phyloP scores from a whole-genome alignment of 2,113 vertebrate species.

The Antechinus flavipes region DNA sequence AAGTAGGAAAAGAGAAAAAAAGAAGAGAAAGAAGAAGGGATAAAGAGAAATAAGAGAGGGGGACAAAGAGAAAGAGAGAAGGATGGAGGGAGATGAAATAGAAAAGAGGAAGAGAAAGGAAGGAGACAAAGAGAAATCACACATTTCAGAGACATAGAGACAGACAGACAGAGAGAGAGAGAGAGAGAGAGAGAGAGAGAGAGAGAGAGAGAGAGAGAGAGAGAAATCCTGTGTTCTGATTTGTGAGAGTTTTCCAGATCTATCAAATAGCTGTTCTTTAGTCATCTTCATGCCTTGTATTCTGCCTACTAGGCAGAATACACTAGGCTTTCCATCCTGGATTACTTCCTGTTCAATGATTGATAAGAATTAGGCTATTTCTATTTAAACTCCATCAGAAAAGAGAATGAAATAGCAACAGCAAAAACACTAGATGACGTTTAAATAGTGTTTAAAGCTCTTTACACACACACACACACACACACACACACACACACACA shows the following conservation, averaged over 20 bases:
- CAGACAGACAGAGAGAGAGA: no score
- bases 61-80: no score
- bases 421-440: background rate
- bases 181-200: no score
- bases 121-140: no score
- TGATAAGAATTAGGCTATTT: background rate
- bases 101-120: no score
- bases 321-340: no score
- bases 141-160: no score
- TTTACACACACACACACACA: background rate
- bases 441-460: background rate
- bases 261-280: background rate
- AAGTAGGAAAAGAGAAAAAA: no score
- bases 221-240: background rate
- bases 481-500: no score
- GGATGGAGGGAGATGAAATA: no score
- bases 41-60: fast-evolving
- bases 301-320: background rate
- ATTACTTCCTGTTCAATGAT: background rate
- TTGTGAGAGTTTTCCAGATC: background rate
- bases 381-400: background rate
- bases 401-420: background rate
- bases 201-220: no score
- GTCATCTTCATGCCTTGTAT: background rate
- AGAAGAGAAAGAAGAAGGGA: no score